Base-by-base conservation (phyloP, 2,888 invertebrate genomes). In the Callimorpha dominula region DNA sequence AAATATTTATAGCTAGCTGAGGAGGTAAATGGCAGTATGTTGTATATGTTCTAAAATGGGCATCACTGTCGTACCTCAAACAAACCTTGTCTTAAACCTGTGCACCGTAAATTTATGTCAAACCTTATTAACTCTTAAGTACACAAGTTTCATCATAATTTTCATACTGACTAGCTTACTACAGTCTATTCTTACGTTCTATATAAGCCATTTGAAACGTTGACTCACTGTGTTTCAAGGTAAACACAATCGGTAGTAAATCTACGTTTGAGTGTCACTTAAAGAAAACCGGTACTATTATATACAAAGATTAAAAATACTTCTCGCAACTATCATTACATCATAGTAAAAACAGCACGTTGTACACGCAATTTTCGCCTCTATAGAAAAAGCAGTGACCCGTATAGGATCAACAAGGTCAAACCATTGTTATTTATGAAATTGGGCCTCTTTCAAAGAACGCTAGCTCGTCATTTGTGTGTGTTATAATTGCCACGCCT, bases 311-410 rank as follows among this genome's bases (percentile, higher is more conserved):
- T 12, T 65, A 57, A 14, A 67, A 68, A 60, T 12, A 20, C 42
- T 72, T 60, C 54, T 68, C 49, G 49, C 31, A 17, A 3, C n/a
- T 73, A 42, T 31, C 20, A 50, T 74, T 71, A 68, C 71, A 65
- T 71, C 74, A 74, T 52, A 9, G 63, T 57, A 67, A 49, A 67
- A 73, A 54, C 9, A 73, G 15, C 12, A 31, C 17, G 52, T 31
- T 63, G 57, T 31, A 40, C 64, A 40, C 11, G 42, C 65, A 67
- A 70, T 71, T 70, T 31, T 74, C 66, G 52, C 31, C 64, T 74
- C 50, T 74, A 70, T 64, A n/a, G 50, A 20, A 64, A 54, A 50
- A 68, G 60, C 71, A 71, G 71, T 68, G 74, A 71, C 68, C 74
- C 68, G 65, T 43, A 73, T 54, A 49, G 46, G 68, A 52, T 50